phyloP scores from a whole-genome alignment of 1,140 invertebrate genomes.

The Drosophila chauvacae region DNA sequence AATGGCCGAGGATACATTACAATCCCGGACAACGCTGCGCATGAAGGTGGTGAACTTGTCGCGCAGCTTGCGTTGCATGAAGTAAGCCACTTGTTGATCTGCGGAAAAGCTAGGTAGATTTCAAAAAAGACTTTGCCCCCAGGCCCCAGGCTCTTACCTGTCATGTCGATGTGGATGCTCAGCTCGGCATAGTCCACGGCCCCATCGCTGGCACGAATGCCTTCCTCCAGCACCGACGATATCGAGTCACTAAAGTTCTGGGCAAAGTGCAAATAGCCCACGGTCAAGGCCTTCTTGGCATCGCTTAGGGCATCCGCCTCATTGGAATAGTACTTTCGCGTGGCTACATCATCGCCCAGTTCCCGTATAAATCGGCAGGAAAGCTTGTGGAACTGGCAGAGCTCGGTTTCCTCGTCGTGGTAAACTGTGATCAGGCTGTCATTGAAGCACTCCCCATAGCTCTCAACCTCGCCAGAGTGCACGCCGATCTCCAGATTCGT shows the following conservation, averaged over 20 bases:
- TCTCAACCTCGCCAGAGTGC: constrained; percentile 89
- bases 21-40: constrained; percentile 86
- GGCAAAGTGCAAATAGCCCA: constrained; percentile 90
- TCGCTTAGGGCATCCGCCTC: constrained; percentile 86
- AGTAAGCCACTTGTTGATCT: constrained; percentile 89
- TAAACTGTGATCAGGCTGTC: constrained; percentile 67
- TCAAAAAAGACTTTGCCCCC: not conserved
- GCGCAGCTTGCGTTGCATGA: constrained; percentile 87
- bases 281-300: constrained; percentile 87
- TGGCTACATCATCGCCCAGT: constrained; percentile 85
- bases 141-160: constrained; percentile 47
- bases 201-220: constrained; percentile 84
- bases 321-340: constrained; percentile 60
- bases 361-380: constrained; percentile 86
- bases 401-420: constrained; percentile 51
- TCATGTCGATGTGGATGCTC: constrained; percentile 85
- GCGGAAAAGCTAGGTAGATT: constrained; percentile 11
- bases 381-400: constrained; percentile 86
- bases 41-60: constrained; percentile 88
- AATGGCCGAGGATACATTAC: constrained; percentile 86
- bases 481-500: constrained; percentile 89
- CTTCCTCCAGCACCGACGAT: constrained; percentile 86
- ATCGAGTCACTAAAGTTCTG: constrained; percentile 91
- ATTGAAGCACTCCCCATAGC: constrained; percentile 75
- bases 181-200: constrained; percentile 87